A percentile compares a stretch with the other conserved stretches of the same genome.
These are phyloP conservation scores for Acanthis flammea DNA, from an alignment of 2,797 vertebrate species.

Conservation along the genomic window DNA sequence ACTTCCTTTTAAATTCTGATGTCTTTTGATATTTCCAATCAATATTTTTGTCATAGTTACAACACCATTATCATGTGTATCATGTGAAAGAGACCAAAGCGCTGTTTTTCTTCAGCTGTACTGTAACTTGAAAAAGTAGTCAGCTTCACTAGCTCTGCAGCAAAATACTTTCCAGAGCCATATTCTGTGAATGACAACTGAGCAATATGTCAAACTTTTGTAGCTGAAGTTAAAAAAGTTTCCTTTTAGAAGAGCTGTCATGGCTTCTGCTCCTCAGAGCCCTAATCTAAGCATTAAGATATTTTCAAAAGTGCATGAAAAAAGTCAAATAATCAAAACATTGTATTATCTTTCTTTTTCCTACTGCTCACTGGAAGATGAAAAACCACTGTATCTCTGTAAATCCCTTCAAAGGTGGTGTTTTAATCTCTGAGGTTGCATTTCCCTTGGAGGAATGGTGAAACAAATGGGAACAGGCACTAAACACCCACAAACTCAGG, in stretches of 20 bases:
- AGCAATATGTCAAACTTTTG: background rate
- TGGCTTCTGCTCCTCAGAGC: background rate
- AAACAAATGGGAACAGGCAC: background rate
- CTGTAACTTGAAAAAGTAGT: background rate
- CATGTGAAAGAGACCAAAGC: background rate
- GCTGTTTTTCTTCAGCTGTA: background rate
- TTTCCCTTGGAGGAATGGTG: background rate
- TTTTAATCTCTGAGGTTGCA: background rate
- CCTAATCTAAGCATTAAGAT: background rate
- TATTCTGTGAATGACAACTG: background rate
- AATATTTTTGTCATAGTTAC: background rate
- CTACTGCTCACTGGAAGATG: background rate
- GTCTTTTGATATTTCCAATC: background rate
- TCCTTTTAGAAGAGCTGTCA: background rate
- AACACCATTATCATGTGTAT: background rate
- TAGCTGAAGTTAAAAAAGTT: background rate
- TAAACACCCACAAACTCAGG: background rate
- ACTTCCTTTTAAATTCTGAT: background rate
- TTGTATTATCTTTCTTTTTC: background rate
- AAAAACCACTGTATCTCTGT: background rate
- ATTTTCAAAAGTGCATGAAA: background rate
- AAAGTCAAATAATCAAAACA: background rate
- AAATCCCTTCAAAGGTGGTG: background rate
- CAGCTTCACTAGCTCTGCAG: background rate
- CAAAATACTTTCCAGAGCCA: background rate